These are phyloP conservation scores for Agrilus cyanescens DNA, from an alignment of 2,888 invertebrate genomes.

Conservation along the genomic window DNA sequence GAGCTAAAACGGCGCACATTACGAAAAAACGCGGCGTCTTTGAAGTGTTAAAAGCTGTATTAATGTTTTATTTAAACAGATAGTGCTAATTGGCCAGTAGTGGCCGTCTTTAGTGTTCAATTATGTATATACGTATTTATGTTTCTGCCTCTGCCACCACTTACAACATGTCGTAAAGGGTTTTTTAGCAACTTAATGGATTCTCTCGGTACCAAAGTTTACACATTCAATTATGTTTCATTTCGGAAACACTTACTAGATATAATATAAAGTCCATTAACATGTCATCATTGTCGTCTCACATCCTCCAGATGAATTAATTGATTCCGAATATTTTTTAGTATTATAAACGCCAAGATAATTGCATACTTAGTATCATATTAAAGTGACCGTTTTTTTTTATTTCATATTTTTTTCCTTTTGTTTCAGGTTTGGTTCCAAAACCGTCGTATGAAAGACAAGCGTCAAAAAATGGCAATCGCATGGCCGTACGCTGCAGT, in stretches of 20 bases:
- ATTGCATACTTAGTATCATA: neutral
- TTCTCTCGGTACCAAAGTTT: too few relatives aligned
- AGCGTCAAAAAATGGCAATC: conserved; percentile 85
- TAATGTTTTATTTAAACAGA: conserved; percentile 29
- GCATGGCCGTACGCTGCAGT: conserved; percentile 94
- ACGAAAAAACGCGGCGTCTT: conserved; percentile 19
- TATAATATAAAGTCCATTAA: too few relatives aligned
- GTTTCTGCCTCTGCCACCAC: neutral
- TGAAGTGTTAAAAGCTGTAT: conserved; percentile 31
- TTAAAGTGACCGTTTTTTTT: neutral
- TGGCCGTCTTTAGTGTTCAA: conserved; percentile 15
- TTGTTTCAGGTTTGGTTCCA: conserved; percentile 88
- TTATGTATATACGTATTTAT: conserved; percentile 7
- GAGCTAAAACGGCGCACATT: conserved; percentile 21
- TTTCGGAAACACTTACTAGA: too few relatives aligned
- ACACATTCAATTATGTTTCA: too few relatives aligned
- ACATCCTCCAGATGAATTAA: too few relatives aligned
- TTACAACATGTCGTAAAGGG: too few relatives aligned
- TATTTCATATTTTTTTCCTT: conserved; percentile 15
- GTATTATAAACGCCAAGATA: too few relatives aligned
- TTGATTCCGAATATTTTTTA: too few relatives aligned
- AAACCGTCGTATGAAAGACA: conserved; percentile 94
- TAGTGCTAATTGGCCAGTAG: conserved; percentile 29
- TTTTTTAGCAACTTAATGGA: too few relatives aligned
- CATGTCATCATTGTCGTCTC: too few relatives aligned